Evolutionary conservation across 2,113 vertebrate species (phyloP).

Genomic region (Puffinus mauretanicus): DNA sequence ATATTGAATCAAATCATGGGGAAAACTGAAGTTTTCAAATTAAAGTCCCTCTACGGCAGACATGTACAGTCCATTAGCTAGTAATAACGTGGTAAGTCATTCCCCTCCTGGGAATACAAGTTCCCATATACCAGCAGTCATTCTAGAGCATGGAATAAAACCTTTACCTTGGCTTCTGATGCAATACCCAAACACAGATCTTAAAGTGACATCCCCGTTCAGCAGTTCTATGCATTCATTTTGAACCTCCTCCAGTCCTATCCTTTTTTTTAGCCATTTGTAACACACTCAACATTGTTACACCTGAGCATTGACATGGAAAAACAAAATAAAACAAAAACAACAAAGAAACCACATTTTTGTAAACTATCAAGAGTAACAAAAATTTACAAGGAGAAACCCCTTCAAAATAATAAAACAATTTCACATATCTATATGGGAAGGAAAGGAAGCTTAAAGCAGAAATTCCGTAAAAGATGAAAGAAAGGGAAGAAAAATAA

Average conservation of each 20-base stretch:
- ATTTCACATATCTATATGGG: neutral
- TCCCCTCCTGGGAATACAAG: neutral
- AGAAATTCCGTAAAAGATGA: neutral
- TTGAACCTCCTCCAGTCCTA: neutral
- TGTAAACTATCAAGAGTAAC: neutral
- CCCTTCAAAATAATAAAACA: neutral
- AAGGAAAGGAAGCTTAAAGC: neutral
- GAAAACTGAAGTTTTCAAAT: neutral
- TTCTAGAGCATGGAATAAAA: neutral
- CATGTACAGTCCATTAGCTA: neutral
- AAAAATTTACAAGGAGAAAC: neutral
- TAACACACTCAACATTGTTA: neutral
- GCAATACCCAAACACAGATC: neutral
- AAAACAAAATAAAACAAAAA: neutral
- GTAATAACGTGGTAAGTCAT: neutral
- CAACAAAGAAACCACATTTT: neutral
- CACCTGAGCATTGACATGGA: neutral
- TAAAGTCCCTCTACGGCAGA: neutral
- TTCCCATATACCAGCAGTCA: neutral
- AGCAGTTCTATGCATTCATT: neutral
- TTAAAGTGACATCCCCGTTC: neutral
- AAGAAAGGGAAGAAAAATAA: neutral
- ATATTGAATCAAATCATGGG: neutral
- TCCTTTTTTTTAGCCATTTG: neutral
- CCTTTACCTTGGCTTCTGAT: neutral